Evolutionary conservation across 2,888 invertebrate species (phyloP), one percentile per base, ranked within the genome.

Genomic region (Coenonympha arcania): DNA sequence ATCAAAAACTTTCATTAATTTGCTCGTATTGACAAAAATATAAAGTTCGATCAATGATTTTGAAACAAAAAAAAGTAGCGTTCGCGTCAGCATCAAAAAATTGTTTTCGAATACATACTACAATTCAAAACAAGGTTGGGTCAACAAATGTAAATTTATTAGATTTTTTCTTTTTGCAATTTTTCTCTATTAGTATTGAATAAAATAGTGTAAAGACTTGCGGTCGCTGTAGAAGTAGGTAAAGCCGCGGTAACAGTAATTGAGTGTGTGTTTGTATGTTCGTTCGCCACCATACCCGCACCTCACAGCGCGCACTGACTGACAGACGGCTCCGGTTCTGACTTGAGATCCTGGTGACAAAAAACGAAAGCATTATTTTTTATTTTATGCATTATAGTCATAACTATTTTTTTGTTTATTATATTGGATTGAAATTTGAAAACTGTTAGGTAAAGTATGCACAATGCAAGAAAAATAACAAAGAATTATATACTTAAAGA

Each of bases 271-370:
- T 39, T 15, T 13, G 39, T 39, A 4, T 24, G 22, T 39, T 24
- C 39, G 39, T 24, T 39, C 33, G 31, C 34, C 41, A 34, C 44
- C 39, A 20, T 19, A 40, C 20, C 13, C 20, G 20, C 60, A 62
- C 65, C 67, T 75, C 71, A 75, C 65, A 70, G 66, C 68, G 68
- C 69, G 56, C 68, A 69, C 33, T 55, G 52, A 26, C 44, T 52
- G 20, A 52, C 42, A 15, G 55, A 55, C 36, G 52, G 50, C 45
- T 57, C 55, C 11, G 30, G 13, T 19, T 55, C 50, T n/a, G 57
- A 34, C n/a, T 57, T 55, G 19, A 52, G 39, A 43, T 57, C 55
- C 57, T 57, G 48, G 8, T 9, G 24, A 2, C 4, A 4, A 5
- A 6, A 54, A 55, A 36, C n/a, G n/a, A n/a, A n/a, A n/a, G n/a